phyloP scores from a whole-genome alignment of 2,888 invertebrate genomes.

The Hydraecia micacea region DNA sequence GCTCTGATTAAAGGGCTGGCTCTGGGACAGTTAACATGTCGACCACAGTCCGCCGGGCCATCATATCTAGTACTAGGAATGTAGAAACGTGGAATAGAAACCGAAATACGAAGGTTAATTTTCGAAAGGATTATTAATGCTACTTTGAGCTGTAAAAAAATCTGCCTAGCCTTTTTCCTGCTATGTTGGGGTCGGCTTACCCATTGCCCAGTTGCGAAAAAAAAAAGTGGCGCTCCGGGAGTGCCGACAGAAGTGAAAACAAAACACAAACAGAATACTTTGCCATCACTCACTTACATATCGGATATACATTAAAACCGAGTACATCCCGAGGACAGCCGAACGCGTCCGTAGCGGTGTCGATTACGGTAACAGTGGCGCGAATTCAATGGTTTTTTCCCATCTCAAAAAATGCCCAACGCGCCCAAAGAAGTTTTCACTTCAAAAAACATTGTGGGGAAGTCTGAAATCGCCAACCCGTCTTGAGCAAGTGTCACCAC shows the following conservation, averaged over 20 bases:
- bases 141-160: background rate
- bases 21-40: conserved; percentile 28
- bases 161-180: background rate
- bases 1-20: conserved; percentile 60
- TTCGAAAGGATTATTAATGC: background rate
- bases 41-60: conserved; percentile 50
- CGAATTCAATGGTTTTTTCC: no score
- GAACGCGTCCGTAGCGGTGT: no score
- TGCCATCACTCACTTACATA: no score
- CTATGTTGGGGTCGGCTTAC: background rate
- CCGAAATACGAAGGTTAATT: background rate
- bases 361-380: no score
- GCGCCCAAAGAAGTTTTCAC: no score
- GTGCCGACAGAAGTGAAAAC: no score
- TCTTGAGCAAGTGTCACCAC: background rate
- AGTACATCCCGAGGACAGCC: no score
- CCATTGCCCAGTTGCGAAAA: background rate
- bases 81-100: conserved; percentile 41
- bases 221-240: background rate
- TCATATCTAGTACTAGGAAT: conserved; percentile 54
- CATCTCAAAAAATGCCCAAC: no score
- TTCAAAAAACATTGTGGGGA: background rate
- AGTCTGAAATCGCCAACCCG: background rate
- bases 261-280: no score
- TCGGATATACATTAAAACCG: no score